Conservation (phyloP, 2,797 vertebrate species). For the Astyanax mexicanus region DNA sequence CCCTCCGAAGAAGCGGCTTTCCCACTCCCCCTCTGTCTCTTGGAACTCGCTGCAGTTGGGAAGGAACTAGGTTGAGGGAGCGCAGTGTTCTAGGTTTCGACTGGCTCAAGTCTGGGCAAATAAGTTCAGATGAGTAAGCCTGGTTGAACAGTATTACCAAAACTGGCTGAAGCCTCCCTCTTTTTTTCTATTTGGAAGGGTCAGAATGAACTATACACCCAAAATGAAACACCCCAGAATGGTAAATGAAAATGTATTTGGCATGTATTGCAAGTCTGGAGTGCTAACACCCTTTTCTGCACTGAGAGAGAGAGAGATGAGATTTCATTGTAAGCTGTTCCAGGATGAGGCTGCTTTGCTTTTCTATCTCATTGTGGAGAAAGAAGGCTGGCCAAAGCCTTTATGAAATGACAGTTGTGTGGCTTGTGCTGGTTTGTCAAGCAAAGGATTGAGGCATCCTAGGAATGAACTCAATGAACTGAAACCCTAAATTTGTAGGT, state of each 20-base stretch:
- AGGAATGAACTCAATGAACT: too few relatives aligned
- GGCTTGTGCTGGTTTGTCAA: not conserved
- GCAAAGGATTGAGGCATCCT: too few relatives aligned
- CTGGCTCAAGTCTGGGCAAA: not conserved
- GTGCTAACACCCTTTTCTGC: not conserved
- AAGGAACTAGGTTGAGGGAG: not conserved
- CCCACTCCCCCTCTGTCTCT: not conserved
- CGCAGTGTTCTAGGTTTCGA: not conserved
- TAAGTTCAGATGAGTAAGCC: too few relatives aligned
- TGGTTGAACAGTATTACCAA: too few relatives aligned
- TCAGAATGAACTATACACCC: not conserved
- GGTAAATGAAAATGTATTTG: not conserved
- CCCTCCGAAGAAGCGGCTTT: slow-evolving; percentile 6
- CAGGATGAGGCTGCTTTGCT: not conserved
- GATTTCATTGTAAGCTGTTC: not conserved
- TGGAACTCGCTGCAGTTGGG: not conserved
- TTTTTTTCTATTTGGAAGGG: not conserved
- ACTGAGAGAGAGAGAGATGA: not conserved
- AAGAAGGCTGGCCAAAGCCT: not conserved
- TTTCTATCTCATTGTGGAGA: not conserved
- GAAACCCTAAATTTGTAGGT: too few relatives aligned
- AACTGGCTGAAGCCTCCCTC: not conserved
- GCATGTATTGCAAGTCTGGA: not conserved
- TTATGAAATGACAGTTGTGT: not conserved
- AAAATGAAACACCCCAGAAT: not conserved